phyloP scores from a whole-genome alignment of 2,113 vertebrate genomes.

The Xerus inauris region DNA sequence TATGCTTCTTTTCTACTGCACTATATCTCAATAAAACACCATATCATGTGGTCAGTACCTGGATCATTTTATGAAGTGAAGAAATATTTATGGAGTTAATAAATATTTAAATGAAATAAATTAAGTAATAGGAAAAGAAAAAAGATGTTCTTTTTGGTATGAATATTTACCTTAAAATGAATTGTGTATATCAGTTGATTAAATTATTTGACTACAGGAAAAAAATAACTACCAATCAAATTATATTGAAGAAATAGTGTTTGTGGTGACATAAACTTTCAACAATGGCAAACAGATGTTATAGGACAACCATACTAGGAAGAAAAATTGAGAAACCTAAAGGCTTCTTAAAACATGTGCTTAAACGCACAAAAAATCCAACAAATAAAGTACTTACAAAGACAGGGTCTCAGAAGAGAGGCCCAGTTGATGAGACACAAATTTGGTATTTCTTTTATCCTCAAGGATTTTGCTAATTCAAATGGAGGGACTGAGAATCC shows the following conservation, averaged over 20 bases:
- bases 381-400: neutral
- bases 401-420: slow-evolving; percentile 1
- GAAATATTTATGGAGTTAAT: neutral
- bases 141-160: neutral
- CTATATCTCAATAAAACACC: neutral
- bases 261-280: neutral
- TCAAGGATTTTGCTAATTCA: neutral
- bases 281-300: neutral
- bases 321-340: neutral
- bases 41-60: neutral
- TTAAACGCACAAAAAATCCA: neutral
- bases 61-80: neutral
- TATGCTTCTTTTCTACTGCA: neutral
- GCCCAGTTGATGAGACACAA: neutral
- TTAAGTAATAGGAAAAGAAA: slow-evolving; percentile 9
- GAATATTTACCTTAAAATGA: neutral
- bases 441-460: neutral
- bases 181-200: neutral
- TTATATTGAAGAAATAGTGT: neutral
- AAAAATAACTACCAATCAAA: neutral
- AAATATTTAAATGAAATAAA: slow-evolving; percentile 31
- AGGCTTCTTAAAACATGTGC: neutral
- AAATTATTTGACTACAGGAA: neutral
- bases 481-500: too few species aligned
- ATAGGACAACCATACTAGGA: neutral